Conservation (phyloP, 1,140 invertebrate genomes). For the Acromyrmex charruanus region DNA sequence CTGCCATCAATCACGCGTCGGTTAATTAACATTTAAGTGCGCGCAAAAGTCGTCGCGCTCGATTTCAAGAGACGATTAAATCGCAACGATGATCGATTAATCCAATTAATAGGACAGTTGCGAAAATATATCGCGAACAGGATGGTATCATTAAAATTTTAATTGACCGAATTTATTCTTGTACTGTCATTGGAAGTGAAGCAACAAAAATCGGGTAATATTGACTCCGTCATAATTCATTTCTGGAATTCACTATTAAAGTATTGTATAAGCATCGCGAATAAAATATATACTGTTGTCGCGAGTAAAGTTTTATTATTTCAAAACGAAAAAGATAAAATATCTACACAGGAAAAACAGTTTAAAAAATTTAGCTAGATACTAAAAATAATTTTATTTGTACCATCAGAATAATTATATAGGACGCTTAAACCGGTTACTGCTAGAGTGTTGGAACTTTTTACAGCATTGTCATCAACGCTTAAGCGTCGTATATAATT, state of each 20-base stretch:
- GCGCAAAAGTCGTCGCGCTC: constrained; percentile 16
- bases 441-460: no score
- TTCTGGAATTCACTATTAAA: background rate
- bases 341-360: no score
- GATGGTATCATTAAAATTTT: constrained; percentile 37
- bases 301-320: background rate
- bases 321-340: background rate
- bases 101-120: constrained; percentile 40
- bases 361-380: no score
- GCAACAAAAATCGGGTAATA: background rate
- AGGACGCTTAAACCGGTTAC: no score
- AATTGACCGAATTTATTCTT: constrained; percentile 41
- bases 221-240: background rate
- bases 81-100: constrained; percentile 47
- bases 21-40: constrained; percentile 42
- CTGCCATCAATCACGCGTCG: constrained; percentile 29
- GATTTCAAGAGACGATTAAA: constrained; percentile 20
- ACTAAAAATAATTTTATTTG: no score
- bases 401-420: no score
- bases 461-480: no score
- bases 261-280: background rate
- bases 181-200: background rate
- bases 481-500: no score
- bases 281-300: background rate
- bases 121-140: constrained; percentile 27